Conservation (phyloP, 64 coral and sea anemone species). For the Catalaphyllia jardinei region DNA sequence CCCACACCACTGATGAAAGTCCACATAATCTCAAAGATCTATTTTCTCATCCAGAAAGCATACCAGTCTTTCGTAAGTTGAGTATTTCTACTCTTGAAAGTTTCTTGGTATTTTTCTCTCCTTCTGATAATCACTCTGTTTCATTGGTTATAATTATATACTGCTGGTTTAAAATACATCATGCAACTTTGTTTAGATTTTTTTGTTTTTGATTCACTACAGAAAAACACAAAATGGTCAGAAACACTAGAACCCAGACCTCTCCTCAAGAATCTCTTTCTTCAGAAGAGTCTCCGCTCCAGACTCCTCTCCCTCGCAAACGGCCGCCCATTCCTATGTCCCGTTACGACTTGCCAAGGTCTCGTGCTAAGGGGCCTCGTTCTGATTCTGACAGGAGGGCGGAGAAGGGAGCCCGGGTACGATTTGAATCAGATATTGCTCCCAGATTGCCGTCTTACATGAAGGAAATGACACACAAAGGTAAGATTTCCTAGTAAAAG, state of each 20-base stretch:
- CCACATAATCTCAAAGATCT: neutral
- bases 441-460: neutral
- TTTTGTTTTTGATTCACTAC: neutral
- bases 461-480: constrained; percentile 26
- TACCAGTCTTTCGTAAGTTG: constrained; percentile 4
- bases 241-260: constrained; percentile 87
- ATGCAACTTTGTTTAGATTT: neutral
- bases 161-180: too few relatives aligned
- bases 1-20: neutral
- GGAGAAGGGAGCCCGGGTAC: constrained; percentile 10
- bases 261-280: constrained; percentile 83
- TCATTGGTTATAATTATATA: too few relatives aligned
- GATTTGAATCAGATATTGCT: constrained; percentile 11
- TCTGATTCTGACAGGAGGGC: constrained; percentile 7
- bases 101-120: neutral
- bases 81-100: too few relatives aligned
- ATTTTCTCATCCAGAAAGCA: neutral
- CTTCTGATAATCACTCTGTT: neutral
- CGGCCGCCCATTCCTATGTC: constrained; percentile 71
- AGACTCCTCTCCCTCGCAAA: constrained; percentile 95
- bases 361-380: constrained; percentile 1
- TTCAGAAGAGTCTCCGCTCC: constrained; percentile 67
- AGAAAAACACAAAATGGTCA: constrained; percentile 44
- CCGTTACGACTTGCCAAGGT: constrained; percentile 31
- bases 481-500: too few relatives aligned